Evolutionary conservation across 2,888 invertebrate genomes (phyloP).

Genomic region (Piscicola geometra): DNA sequence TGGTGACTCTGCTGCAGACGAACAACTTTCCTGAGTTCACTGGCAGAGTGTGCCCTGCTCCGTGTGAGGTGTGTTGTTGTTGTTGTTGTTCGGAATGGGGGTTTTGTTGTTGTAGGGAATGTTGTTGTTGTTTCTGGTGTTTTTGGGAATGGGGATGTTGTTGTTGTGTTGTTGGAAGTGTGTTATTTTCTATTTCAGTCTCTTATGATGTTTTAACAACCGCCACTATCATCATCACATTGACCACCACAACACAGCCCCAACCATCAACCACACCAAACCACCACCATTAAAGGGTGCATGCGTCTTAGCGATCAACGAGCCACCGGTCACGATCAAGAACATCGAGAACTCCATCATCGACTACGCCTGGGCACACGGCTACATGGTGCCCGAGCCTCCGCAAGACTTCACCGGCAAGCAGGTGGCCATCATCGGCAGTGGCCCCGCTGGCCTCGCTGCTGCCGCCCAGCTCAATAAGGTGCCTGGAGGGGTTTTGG

Average conservation of each 20-base stretch:
- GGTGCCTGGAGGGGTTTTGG: slow-evolving; percentile 48
- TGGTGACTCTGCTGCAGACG: slow-evolving; percentile 86
- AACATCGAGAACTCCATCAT: slow-evolving; percentile 98
- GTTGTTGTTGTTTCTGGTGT: no score
- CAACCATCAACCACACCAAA: background rate
- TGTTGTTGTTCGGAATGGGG: no score
- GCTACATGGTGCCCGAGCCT: slow-evolving; percentile 81
- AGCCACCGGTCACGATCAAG: slow-evolving; percentile 95
- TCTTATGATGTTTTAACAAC: no score
- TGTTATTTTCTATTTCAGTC: no score
- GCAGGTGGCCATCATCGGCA: slow-evolving; percentile 82
- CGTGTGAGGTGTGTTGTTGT: slow-evolving; percentile 78
- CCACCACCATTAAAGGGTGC: slow-evolving; percentile 64
- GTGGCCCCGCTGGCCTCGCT: slow-evolving; percentile 82
- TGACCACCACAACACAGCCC: background rate
- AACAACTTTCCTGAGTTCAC: slow-evolving; percentile 98
- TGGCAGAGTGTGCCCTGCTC: slow-evolving; percentile 78
- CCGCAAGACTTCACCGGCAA: slow-evolving; percentile 73
- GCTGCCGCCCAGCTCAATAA: slow-evolving; percentile 96
- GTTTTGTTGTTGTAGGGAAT: no score
- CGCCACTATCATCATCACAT: no score
- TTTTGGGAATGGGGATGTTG: no score
- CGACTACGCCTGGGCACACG: slow-evolving; percentile 92
- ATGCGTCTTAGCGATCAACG: slow-evolving; percentile 90
- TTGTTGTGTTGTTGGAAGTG: no score